Evolutionary conservation across 2,113 vertebrate genomes (phyloP).

Genomic region (Cheirogaleus medius): DNA sequence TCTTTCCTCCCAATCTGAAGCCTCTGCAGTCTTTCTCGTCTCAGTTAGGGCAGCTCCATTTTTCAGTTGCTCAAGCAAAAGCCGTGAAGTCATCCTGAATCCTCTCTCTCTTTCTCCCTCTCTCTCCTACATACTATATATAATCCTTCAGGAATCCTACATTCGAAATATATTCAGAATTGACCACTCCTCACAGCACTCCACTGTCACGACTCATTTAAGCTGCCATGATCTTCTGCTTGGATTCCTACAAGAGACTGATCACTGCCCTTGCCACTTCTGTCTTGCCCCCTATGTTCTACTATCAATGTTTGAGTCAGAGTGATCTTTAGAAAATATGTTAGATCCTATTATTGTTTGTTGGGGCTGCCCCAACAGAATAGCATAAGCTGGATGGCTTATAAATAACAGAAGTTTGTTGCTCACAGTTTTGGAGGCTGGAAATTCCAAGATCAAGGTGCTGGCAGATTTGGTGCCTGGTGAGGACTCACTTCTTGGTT

Average conservation of each 20-base stretch:
- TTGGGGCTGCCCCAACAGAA: neutral
- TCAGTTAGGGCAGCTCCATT: neutral
- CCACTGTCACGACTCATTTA: neutral
- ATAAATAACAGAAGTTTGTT: neutral
- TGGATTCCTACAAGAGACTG: neutral
- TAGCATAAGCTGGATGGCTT: neutral
- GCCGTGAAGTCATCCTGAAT: neutral
- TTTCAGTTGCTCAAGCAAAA: slow-evolving; percentile 12
- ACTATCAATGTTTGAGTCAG: neutral
- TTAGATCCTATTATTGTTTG: neutral
- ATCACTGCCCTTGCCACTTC: neutral
- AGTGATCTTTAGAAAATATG: slow-evolving; percentile 31
- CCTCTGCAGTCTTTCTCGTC: neutral
- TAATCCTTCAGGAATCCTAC: neutral
- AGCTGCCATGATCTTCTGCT: neutral
- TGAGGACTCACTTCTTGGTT: neutral
- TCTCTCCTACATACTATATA: neutral
- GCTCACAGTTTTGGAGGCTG: neutral
- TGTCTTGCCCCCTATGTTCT: neutral
- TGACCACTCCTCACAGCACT: neutral
- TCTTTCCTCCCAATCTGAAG: neutral
- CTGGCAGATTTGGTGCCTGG: neutral
- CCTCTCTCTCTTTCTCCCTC: neutral
- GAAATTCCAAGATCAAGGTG: neutral
- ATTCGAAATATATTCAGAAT: slow-evolving; percentile 20